These are phyloP conservation scores for Haemorhous mexicanus DNA, from an alignment of 2,113 vertebrate species.

Conservation along the genomic window DNA sequence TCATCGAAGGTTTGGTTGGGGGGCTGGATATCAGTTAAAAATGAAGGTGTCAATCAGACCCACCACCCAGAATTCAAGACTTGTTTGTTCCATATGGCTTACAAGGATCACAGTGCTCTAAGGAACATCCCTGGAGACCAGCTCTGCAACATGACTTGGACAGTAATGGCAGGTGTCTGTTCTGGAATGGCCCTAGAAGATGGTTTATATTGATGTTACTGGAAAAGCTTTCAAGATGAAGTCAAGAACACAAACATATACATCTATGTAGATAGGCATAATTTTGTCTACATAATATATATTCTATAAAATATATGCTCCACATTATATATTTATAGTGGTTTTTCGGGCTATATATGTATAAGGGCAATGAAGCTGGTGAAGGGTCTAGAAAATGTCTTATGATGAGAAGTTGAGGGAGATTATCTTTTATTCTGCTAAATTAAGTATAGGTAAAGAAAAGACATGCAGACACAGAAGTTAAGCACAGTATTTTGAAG, in stretches of 20 bases:
- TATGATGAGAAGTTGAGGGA: not conserved
- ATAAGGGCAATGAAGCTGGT: not conserved
- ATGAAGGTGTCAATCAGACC: conserved; percentile 73
- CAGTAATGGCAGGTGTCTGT: not conserved
- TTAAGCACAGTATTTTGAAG: not conserved
- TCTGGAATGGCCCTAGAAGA: not conserved
- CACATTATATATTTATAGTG: not conserved
- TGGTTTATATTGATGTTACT: not conserved
- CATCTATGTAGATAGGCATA: not conserved
- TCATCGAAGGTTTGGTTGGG: conserved; percentile 65
- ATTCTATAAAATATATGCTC: not conserved
- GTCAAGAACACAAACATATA: not conserved
- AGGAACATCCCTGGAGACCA: conserved; percentile 80
- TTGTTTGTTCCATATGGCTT: conserved; percentile 79
- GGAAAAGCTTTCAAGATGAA: not conserved
- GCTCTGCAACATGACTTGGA: conserved; percentile 56
- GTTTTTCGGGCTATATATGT: not conserved
- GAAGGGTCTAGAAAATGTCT: not conserved
- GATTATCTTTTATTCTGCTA: not conserved
- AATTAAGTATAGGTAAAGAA: not conserved
- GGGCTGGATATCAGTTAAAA: conserved; percentile 75
- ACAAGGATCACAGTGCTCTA: conserved; percentile 72
- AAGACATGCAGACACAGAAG: not conserved
- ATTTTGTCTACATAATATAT: not conserved
- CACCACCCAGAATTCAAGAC: conserved; percentile 78